Evolutionary conservation across 2,113 vertebrate species (phyloP).

Genomic region (Oreotrochilus melanogaster): DNA sequence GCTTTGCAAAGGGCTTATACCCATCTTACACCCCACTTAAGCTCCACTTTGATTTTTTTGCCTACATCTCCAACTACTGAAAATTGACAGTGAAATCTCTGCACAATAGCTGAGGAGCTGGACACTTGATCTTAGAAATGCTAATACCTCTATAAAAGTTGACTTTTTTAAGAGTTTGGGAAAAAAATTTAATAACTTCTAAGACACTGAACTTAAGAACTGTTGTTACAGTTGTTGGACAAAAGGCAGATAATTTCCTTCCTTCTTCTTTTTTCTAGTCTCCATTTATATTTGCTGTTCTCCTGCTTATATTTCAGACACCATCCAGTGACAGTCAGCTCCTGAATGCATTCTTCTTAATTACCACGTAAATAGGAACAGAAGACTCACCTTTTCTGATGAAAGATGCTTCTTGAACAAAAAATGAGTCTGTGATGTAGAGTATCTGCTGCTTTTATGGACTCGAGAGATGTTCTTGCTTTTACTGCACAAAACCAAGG

Average conservation of each 20-base stretch:
- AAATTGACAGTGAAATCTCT: background rate
- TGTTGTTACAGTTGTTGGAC: background rate
- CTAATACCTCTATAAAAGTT: background rate
- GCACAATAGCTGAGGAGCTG: background rate
- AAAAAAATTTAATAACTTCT: background rate
- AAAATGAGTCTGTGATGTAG: background rate
- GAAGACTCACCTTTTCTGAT: background rate
- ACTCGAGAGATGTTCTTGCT: background rate
- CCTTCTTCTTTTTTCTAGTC: background rate
- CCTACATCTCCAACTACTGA: background rate
- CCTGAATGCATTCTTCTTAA: background rate
- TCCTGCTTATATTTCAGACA: background rate
- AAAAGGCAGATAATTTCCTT: background rate
- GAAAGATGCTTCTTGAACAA: background rate
- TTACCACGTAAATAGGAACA: background rate
- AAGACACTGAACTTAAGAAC: background rate
- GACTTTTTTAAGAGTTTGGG: background rate
- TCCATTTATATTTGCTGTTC: background rate
- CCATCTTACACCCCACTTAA: background rate
- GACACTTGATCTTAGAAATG: background rate
- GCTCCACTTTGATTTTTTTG: background rate
- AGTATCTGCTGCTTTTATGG: background rate
- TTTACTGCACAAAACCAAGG: background rate
- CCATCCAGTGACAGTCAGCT: background rate
- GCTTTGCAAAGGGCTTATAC: slow-evolving; percentile 16